Evolutionary conservation across 2,888 invertebrate genomes (phyloP), one percentile per base, ranked within the genome.

Genomic region (Amphipoea oculea): DNA sequence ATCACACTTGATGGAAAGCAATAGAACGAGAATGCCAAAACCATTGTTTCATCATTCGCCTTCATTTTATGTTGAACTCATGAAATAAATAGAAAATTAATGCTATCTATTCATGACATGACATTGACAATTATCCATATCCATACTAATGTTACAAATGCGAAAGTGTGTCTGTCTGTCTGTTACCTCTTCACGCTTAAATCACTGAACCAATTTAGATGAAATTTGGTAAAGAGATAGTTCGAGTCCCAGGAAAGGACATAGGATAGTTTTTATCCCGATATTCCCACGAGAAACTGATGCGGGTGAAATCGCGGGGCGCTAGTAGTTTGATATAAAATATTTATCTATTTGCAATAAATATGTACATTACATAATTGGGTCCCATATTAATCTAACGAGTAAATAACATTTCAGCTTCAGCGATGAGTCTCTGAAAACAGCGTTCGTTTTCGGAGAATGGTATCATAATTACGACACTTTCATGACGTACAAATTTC

Each of bases 391-490:
- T 76, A 79, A 83, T 76, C 71, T 69, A 76, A 76, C 68, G 40
- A 76, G 63, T 74, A 68, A 78, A 82, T 76, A 82, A 66, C 23
- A 76, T 90, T 92, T 86, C 82, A 95, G 95, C 84, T 95, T 94
- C 63, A 90, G 90, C 57, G 92, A 93, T 57, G 89, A 92, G 45
- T 87, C 92, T 17, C 82, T 95, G 40, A 82, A 94, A 88, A 93
- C 91, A 14, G 92, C 90, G 17, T 94, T 92, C 75, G n/a, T 95
- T 51, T 91, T 85, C 76, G 95, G 95, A 65, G 94, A 94, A 82
- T 96, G 95, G 95, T 94, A 92, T 87, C 95, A 94, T 84, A 95
- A 94, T 87, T 96, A 95, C 78, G 95, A 95, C 78, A 93, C 92
- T 2, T 95, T 95, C 79, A 94, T 94, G 90, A 94, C 94, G 2